Conservation (phyloP, 2,888 invertebrate species). For the Myopa testacea region DNA sequence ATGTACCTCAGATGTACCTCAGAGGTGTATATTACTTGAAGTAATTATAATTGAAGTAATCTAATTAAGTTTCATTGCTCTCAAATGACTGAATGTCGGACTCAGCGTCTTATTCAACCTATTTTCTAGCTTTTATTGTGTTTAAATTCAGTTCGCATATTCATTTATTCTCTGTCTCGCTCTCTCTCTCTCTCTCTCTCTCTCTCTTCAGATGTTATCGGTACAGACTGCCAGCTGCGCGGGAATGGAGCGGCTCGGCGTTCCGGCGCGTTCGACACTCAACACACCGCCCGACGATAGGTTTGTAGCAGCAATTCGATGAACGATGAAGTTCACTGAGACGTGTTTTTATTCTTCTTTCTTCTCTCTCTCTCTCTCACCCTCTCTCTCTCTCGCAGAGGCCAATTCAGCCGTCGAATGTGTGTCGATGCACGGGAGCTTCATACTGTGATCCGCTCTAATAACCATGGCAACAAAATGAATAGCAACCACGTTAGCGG, state of each 20-base stretch:
- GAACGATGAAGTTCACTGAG: constrained; percentile 4
- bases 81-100: too few relatives aligned
- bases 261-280: constrained; percentile 70
- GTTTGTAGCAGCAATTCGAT: constrained; percentile 51
- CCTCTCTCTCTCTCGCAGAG: constrained; percentile 53
- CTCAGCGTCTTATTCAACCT: too few relatives aligned
- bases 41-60: too few relatives aligned
- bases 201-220: constrained; percentile 75
- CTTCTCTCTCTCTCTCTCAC: neutral
- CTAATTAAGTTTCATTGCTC: too few relatives aligned
- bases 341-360: neutral
- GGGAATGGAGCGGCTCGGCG: constrained; percentile 78
- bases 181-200: constrained; percentile 6
- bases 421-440: constrained; percentile 68
- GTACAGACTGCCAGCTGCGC: constrained; percentile 80
- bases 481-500: constrained; percentile 45
- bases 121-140: too few relatives aligned
- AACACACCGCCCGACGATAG: constrained; percentile 69
- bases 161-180: neutral
- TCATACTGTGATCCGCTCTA: constrained; percentile 59
- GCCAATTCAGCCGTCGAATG: constrained; percentile 67
- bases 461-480: constrained; percentile 50
- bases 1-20: too few relatives aligned
- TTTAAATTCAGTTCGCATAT: too few relatives aligned
- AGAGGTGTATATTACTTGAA: too few relatives aligned